These are phyloP conservation scores for Liolophura sinensis DNA, from an alignment of 1,140 invertebrate species.

Conservation along the genomic window DNA sequence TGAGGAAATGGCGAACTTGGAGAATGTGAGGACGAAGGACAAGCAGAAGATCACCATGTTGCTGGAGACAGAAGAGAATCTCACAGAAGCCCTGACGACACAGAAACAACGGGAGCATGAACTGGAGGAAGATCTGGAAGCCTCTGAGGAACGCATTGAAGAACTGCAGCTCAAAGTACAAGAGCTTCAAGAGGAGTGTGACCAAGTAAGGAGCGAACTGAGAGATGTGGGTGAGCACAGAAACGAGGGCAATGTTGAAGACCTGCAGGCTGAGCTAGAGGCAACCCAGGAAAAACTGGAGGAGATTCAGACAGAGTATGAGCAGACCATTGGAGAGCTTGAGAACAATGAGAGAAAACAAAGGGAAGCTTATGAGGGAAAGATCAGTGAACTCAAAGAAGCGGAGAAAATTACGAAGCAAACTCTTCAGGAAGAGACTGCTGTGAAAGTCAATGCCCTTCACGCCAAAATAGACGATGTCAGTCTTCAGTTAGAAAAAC, in stretches of 20 bases:
- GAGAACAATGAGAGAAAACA: no score
- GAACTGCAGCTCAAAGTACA: conserved; percentile 4
- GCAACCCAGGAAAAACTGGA: conserved; percentile 13
- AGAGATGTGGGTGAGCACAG: not conserved
- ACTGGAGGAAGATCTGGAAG: not conserved
- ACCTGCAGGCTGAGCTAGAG: conserved; percentile 12
- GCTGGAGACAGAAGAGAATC: conserved; percentile 6
- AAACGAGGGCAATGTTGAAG: not conserved
- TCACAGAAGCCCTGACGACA: conserved; percentile 10
- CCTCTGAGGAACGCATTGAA: not conserved
- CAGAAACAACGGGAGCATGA: not conserved
- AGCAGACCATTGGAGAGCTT: not conserved
- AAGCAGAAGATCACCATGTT: conserved; percentile 18
- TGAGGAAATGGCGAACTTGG: conserved; percentile 2
- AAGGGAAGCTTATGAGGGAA: conserved; percentile 21
- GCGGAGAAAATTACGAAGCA: conserved; percentile 16
- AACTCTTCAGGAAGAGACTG: not conserved
- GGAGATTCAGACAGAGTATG: conserved; percentile 21
- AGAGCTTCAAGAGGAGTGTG: not conserved
- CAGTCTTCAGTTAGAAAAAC: conserved; percentile 16
- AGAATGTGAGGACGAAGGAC: conserved; percentile 6
- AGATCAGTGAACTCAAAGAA: conserved; percentile 19
- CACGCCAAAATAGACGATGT: conserved; percentile 14
- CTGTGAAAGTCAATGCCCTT: not conserved
- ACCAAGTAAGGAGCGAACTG: not conserved